Base-by-base conservation (phyloP, 2,888 invertebrate species). In the Exephanes ischioxanthus region DNA sequence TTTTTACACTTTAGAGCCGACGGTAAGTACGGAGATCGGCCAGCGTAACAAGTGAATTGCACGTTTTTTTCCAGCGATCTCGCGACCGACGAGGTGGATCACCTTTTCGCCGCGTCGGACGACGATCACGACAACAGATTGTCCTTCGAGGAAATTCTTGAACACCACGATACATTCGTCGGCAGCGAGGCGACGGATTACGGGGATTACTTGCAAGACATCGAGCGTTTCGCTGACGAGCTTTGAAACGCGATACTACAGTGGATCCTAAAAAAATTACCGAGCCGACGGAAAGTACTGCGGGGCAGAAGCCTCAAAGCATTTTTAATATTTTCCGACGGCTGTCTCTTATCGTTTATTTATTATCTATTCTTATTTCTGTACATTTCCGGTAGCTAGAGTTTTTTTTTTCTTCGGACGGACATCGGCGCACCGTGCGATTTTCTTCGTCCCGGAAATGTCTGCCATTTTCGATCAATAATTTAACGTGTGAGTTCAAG, bases 111-210 rank as follows among this genome's bases (percentile, higher is more conserved):
- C 3, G 95, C 97, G 1, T 96, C 98, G 0, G 99, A 99, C 94
- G 97, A 97, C 89, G 96, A 99, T 94, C 96, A 97, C 91, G 97
- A 99, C 93, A 96, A 97, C 89, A 93, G 96, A 84, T 95, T 99
- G 53, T 96, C 97, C 1, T 97, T 96, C 94, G 95, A 96, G 1
- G 99, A 99, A 95, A 96, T 99, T 67, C 94, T 98, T 0, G 95
- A 96, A 0, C 97, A 98, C 92, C 97, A 98, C 93, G 97, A 98
- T 87, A 96, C 96, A 75, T 99, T 99, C 95, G 99, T 99, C 4
- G 98, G 99, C 76, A 98, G 98, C 92, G 98, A 99, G 94, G 98
- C 97, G 6, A 97, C 98, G 0, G 97, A 98, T 94, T 97, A 97
- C 94, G 98, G 98, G 16, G 97, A 97, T 92, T 97, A 98, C 93